phyloP scores from a whole-genome alignment of 1,140 invertebrate species.

The Chironomus tepperi region DNA sequence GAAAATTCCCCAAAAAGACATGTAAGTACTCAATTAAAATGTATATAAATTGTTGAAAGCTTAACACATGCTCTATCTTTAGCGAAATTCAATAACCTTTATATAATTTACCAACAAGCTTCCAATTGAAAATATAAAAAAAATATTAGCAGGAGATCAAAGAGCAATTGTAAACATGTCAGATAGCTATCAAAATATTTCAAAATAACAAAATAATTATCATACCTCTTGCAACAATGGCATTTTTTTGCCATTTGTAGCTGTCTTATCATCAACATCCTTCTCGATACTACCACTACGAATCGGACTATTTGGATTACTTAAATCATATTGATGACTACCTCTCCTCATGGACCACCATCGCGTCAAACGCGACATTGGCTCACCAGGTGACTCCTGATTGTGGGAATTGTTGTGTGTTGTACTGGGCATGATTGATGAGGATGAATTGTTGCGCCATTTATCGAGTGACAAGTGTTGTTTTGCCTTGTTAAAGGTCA shows the following conservation, averaged over 20 bases:
- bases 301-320: constrained; percentile 36
- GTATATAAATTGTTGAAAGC: too few species aligned
- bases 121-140: too few species aligned
- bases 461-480: constrained; percentile 41
- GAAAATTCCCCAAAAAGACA: too few species aligned
- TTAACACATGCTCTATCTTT: too few species aligned
- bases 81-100: too few species aligned
- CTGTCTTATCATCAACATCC: constrained; percentile 29
- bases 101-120: too few species aligned
- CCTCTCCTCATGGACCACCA: constrained; percentile 78
- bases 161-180: too few species aligned
- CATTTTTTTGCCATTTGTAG: constrained; percentile 49
- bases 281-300: constrained; percentile 34
- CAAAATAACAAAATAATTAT: constrained; percentile 27
- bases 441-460: constrained; percentile 32
- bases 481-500: constrained; percentile 40
- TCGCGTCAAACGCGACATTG: constrained; percentile 55
- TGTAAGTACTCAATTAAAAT: too few species aligned
- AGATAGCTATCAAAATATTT: not conserved
- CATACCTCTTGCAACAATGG: constrained; percentile 67
- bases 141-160: too few species aligned
- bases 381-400: constrained; percentile 55
- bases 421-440: constrained; percentile 9
- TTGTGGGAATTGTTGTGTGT: constrained; percentile 39
- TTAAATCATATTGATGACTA: constrained; percentile 69